These are phyloP conservation scores for Synchiropus splendidus DNA, from an alignment of 2,113 vertebrate genomes.

Conservation along the genomic window DNA sequence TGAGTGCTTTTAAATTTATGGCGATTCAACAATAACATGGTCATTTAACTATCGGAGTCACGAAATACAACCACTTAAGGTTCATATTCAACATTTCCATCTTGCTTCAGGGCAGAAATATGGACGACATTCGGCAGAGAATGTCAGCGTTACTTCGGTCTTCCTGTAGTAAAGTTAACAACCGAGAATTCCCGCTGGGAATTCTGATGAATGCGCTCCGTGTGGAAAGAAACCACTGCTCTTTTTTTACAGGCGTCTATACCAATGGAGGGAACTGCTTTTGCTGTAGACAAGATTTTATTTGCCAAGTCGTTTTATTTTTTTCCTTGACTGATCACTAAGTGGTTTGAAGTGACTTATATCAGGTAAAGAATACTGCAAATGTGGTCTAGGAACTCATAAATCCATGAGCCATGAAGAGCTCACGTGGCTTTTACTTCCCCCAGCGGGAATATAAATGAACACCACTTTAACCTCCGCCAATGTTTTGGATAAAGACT, in stretches of 20 bases:
- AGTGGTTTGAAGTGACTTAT: conserved; percentile 22
- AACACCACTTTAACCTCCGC: conserved; percentile 5
- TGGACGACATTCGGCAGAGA: conserved; percentile 15
- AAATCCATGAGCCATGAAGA: conserved; percentile 22
- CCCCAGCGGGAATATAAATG: conserved; percentile 10
- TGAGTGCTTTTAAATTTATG: too few species aligned
- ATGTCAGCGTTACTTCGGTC: conserved; percentile 10
- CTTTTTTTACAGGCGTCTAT: conserved; percentile 23
- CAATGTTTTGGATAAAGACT: conserved; percentile 2
- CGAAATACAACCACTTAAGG: background rate
- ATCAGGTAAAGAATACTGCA: conserved; percentile 29
- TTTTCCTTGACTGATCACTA: too few species aligned
- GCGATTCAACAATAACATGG: too few species aligned
- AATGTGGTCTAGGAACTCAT: conserved; percentile 20
- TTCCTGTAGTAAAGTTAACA: conserved; percentile 26
- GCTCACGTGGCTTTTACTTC: conserved; percentile 13
- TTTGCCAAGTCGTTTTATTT: conserved; percentile 48
- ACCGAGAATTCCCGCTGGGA: conserved; percentile 17
- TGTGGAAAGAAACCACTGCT: conserved; percentile 23
- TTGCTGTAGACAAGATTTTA: conserved; percentile 21
- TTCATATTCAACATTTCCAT: conserved; percentile 13
- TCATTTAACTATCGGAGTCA: too few species aligned
- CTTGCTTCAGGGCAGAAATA: conserved; percentile 4
- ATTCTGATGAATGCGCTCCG: conserved; percentile 34
- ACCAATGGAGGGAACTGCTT: conserved; percentile 33